A percentile compares a stretch with the other conserved stretches of the same genome.
phyloP scores from a whole-genome alignment of 1,140 invertebrate genomes.

The Carposina sasakii region DNA sequence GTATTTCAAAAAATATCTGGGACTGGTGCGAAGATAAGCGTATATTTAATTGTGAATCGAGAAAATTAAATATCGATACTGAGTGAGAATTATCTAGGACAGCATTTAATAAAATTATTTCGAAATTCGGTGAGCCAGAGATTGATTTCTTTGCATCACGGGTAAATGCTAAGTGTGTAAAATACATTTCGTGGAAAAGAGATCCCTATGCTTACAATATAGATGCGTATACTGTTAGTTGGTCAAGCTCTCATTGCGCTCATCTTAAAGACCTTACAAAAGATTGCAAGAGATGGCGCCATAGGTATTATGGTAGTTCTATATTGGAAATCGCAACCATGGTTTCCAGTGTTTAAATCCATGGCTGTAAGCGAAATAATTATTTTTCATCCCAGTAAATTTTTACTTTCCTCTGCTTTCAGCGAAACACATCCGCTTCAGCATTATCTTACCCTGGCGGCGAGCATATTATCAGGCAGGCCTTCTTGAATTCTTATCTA shows the following conservation, averaged over 20 bases:
- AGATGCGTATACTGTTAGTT: slow-evolving; percentile 7
- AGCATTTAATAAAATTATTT: background rate
- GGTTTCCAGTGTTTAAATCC: slow-evolving; percentile 13
- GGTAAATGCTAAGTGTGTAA: slow-evolving; percentile 9
- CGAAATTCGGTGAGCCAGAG: background rate
- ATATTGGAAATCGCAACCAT: slow-evolving; percentile 11
- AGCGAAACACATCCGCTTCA: slow-evolving; percentile 22
- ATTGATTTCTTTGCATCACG: slow-evolving; percentile 15
- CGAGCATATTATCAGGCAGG: slow-evolving; percentile 27
- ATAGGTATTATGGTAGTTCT: slow-evolving; percentile 11
- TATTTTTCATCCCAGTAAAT: slow-evolving; percentile 17
- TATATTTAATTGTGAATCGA: slow-evolving; percentile 12
- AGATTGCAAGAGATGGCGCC: slow-evolving; percentile 8
- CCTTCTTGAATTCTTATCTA: slow-evolving; percentile 9
- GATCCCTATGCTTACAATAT: slow-evolving; percentile 10
- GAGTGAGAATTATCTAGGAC: slow-evolving; percentile 6
- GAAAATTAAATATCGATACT: slow-evolving; percentile 7
- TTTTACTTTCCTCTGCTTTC: slow-evolving; percentile 21
- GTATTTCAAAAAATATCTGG: slow-evolving; percentile 2
- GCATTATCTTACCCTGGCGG: slow-evolving; percentile 29
- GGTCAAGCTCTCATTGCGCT: slow-evolving; percentile 3
- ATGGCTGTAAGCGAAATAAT: slow-evolving; percentile 14
- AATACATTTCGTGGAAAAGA: slow-evolving; percentile 9
- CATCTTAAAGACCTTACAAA: slow-evolving; percentile 13
- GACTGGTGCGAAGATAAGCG: background rate